Percentiles rank a stretch among this genome's conserved stretches.
phyloP scores from a whole-genome alignment of 2,888 invertebrate species.

The Anthrax anthrax region DNA sequence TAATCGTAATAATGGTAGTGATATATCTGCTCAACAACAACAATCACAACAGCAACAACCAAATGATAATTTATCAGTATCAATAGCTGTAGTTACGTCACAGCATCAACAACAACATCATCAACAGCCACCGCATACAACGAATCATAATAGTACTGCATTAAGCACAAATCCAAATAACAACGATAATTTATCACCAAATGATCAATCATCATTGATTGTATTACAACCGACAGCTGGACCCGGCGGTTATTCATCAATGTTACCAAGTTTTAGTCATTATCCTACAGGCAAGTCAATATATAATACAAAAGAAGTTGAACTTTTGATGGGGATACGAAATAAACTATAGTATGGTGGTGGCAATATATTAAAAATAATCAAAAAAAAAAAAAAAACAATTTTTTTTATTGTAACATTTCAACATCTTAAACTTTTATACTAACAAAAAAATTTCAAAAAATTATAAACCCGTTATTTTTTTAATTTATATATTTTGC shows the following conservation, averaged over 20 bases:
- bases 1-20: neutral
- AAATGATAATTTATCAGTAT: constrained; percentile 1
- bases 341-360: no score
- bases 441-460: no score
- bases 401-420: no score
- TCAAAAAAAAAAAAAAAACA: neutral
- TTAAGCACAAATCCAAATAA: constrained; percentile 16
- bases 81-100: constrained; percentile 7
- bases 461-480: no score
- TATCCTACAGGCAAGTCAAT: constrained; percentile 48
- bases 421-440: no score
- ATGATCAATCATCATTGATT: constrained; percentile 25
- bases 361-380: neutral
- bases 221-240: constrained; percentile 43
- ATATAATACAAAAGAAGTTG: neutral
- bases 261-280: constrained; percentile 54
- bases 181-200: constrained; percentile 15
- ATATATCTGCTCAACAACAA: neutral
- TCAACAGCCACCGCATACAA: constrained; percentile 21
- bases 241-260: constrained; percentile 39
- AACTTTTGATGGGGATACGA: neutral
- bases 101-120: constrained; percentile 21
- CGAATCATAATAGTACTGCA: constrained; percentile 12
- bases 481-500: no score
- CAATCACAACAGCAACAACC: neutral